These are phyloP conservation scores for Mola mola DNA, from an alignment of 2,113 vertebrate genomes.

Conservation along the genomic window DNA sequence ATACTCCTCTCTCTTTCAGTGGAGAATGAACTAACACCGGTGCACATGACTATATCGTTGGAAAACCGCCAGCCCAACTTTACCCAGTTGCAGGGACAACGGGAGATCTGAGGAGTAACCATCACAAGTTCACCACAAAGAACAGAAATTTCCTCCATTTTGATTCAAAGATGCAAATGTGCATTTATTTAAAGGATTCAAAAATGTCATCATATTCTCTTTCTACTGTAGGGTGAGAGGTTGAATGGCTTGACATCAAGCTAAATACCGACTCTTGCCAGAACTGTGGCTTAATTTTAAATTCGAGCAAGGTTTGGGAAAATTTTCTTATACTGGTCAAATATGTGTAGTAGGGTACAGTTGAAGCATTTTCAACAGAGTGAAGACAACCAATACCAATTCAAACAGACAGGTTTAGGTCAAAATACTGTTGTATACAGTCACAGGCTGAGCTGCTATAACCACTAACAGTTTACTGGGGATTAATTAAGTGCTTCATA, in stretches of 20 bases:
- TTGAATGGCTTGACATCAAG: neutral
- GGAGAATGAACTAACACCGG: slow-evolving; percentile 43
- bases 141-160: slow-evolving; percentile 1
- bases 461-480: neutral
- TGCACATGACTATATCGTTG: slow-evolving; percentile 68
- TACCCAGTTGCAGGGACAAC: slow-evolving; percentile 14
- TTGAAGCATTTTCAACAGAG: too few species aligned
- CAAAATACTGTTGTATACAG: neutral
- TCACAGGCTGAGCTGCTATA: neutral
- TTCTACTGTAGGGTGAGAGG: neutral
- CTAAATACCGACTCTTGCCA: too few species aligned
- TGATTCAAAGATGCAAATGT: slow-evolving; percentile 1
- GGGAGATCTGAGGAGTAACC: slow-evolving; percentile 54
- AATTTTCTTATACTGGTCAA: too few species aligned
- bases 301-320: too few species aligned
- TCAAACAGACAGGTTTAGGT: neutral
- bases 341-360: neutral
- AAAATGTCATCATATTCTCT: neutral
- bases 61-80: slow-evolving; percentile 49
- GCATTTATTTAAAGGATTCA: slow-evolving; percentile 16
- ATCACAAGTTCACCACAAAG: neutral
- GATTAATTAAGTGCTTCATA: too few species aligned
- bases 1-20: slow-evolving; percentile 21
- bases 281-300: too few species aligned
- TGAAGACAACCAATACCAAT: too few species aligned